Evolutionary conservation across 2,888 invertebrate genomes (phyloP), one percentile per base, ranked within the genome.

Genomic region (Oligia latruncula): DNA sequence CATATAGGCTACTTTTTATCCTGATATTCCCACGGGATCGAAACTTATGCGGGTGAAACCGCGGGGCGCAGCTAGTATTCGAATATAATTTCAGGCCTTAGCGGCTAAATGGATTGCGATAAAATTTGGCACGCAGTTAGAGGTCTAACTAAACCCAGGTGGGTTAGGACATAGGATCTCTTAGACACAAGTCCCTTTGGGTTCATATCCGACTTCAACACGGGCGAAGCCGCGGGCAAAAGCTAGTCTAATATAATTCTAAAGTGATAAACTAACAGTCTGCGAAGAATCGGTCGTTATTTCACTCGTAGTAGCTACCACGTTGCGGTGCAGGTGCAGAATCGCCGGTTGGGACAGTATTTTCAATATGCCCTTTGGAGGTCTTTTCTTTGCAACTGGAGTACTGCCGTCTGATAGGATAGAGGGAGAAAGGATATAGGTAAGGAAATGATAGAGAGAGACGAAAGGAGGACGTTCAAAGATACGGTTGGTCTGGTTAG

Each of bases 191-290:
- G 17, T 40, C 40, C 17, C 9, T 55, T 70, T 55, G 55, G 17
- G 5, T 3, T 55, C n/a, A 17, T 40, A 40, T 40, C 40, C 40
- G 35, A 71, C 0, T 6, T 58, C 2, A 60, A 20, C 1, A n/a
- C 60, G n/a, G 17, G 40, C 11, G 3, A 40, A n/a, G 0, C 35
- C 17, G 40, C 17, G n/a, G 6, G 0, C 15, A 40, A n/a, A 71
- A 40, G 40, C 6, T 71, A 40, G 4, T n/a, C 23, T 40, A 71
- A 40, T 71, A 71, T 40, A 23, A 71, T 52, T 35, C 35, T 40
- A 58, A 55, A 23, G 52, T 9, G 15, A 8, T 70, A 11, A 84
- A 94, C 94, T 93, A 93, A 94, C 94, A 76, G 90, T 89, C 58
- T 90, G 89, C 11, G 90, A 74, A 29, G 71, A 58, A n/a, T 68